phyloP scores from a whole-genome alignment of 1,140 invertebrate genomes.

The Samia ricini region DNA sequence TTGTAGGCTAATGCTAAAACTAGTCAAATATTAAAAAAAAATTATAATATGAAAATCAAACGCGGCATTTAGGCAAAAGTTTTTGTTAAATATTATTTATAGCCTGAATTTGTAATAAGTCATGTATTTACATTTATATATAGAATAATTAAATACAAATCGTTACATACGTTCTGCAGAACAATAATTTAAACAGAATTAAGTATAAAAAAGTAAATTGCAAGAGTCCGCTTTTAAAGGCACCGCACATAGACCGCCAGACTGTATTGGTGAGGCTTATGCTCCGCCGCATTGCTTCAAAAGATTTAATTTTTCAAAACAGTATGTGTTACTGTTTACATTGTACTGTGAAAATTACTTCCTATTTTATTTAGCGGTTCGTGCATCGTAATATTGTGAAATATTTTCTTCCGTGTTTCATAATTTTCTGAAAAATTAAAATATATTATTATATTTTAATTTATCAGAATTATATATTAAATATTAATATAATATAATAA shows the following conservation, averaged over 20 bases:
- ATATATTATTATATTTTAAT: too few relatives aligned
- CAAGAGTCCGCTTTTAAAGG: constrained; percentile 13
- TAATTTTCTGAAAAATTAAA: background rate
- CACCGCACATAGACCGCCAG: constrained; percentile 21
- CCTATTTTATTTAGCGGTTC: background rate
- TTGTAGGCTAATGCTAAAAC: too few relatives aligned
- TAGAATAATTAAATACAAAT: too few relatives aligned
- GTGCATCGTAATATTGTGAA: background rate
- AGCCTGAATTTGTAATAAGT: too few relatives aligned
- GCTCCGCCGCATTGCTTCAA: constrained; percentile 14
- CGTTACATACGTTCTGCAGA: too few relatives aligned
- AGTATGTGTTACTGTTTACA: constrained; percentile 9
- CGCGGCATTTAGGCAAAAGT: too few relatives aligned
- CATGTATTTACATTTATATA: too few relatives aligned
- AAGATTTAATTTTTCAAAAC: constrained; percentile 24
- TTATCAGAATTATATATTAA: too few relatives aligned
- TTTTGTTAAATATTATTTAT: too few relatives aligned
- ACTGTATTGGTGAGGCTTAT: constrained; percentile 36
- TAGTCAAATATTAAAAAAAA: too few relatives aligned
- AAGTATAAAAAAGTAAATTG: background rate
- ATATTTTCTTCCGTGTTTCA: background rate
- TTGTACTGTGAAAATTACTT: constrained; percentile 4
- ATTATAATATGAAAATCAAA: too few relatives aligned
- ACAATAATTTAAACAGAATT: background rate
- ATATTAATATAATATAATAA: too few relatives aligned